phyloP scores from a whole-genome alignment of 2,888 invertebrate genomes.

The Synanthedon formicaeformis region DNA sequence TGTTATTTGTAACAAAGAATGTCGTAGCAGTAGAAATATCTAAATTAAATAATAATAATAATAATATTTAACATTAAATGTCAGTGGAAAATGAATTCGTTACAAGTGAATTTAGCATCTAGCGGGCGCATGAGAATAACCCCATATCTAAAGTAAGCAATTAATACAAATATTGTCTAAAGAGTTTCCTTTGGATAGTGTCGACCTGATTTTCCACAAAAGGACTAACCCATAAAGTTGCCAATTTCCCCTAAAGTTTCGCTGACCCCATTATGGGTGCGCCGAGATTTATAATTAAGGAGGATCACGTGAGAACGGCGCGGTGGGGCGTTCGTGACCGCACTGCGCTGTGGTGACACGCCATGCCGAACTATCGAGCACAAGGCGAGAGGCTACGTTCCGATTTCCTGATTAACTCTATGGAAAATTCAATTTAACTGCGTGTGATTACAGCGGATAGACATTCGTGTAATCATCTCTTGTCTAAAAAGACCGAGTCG shows the following conservation, averaged over 20 bases:
- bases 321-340: conserved; percentile 51
- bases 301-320: conserved; percentile 50
- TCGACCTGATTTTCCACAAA: neutral
- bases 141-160: too few relatives aligned
- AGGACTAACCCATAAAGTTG: neutral
- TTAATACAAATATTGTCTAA: too few relatives aligned
- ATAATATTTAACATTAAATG: too few relatives aligned
- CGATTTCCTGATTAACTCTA: conserved; percentile 40
- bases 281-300: conserved; percentile 46
- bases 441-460: neutral
- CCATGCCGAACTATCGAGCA: conserved; percentile 48
- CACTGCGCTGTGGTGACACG: conserved; percentile 47
- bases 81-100: too few relatives aligned
- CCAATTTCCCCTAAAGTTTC: conserved; percentile 2
- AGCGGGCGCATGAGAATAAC: too few relatives aligned
- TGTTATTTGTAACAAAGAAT: too few relatives aligned
- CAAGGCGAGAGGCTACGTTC: conserved; percentile 51
- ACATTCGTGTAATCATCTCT: too few relatives aligned
- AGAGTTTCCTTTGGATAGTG: too few relatives aligned
- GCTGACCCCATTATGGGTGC: conserved; percentile 35
- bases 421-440: conserved; percentile 12
- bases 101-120: too few relatives aligned
- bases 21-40: too few relatives aligned
- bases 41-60: too few relatives aligned
- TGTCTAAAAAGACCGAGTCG: too few relatives aligned